Evolutionary conservation across 2,888 invertebrate genomes (phyloP).

Genomic region (Spodoptera exigua): DNA sequence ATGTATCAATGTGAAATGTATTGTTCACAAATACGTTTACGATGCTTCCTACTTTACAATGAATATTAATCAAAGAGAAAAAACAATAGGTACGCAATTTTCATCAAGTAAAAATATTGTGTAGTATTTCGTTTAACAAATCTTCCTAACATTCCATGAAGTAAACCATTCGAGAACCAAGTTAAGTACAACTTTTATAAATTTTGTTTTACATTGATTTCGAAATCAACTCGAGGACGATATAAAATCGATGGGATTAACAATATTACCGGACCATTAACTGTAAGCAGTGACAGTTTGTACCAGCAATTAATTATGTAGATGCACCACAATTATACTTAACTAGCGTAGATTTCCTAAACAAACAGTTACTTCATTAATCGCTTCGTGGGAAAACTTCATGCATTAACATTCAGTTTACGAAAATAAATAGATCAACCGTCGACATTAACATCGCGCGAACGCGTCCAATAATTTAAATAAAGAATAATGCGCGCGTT

Average conservation of each 20-base stretch:
- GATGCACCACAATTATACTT: conserved; percentile 36
- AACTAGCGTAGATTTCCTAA: conserved; percentile 38
- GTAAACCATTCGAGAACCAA: not conserved
- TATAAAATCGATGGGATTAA: conserved; percentile 6
- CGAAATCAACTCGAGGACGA: conserved; percentile 28
- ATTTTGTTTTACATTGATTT: conserved; percentile 14
- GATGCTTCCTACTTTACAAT: no score
- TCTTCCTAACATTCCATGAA: not conserved
- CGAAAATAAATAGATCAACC: conserved; percentile 66
- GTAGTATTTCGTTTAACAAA: no score
- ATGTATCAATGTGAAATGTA: not conserved
- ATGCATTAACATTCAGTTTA: conserved; percentile 39
- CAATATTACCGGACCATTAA: conserved; percentile 13
- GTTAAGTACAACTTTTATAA: no score
- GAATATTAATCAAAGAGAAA: no score
- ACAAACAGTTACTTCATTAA: conserved; percentile 48
- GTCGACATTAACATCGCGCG: conserved; percentile 57
- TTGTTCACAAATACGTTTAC: not conserved
- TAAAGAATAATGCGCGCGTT: conserved; percentile 69
- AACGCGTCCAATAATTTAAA: conserved; percentile 58
- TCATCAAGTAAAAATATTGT: no score
- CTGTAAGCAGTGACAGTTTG: conserved; percentile 26
- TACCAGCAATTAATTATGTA: conserved; percentile 41
- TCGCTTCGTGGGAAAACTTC: conserved; percentile 53
- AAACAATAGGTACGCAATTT: no score